Evolutionary conservation across 2,797 vertebrate genomes (phyloP).

Genomic region (Odontamblyopus lacepedii): DNA sequence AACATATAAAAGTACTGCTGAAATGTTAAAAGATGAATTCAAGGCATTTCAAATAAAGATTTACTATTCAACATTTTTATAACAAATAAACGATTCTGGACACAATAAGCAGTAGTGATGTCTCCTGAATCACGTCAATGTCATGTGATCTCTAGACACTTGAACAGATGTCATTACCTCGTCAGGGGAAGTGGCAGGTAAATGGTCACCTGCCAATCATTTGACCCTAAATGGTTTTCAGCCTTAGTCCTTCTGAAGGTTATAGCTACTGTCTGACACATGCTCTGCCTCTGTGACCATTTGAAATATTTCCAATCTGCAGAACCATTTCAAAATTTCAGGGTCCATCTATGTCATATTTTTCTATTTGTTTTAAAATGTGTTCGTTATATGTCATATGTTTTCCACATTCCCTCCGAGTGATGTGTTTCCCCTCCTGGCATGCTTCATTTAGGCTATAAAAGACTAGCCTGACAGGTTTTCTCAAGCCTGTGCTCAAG

Average conservation of each 20-base stretch:
- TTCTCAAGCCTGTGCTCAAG: not conserved
- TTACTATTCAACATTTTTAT: too few relatives aligned
- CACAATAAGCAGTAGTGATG: not conserved
- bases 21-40: too few relatives aligned
- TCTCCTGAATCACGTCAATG: not conserved
- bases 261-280: too few relatives aligned
- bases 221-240: not conserved
- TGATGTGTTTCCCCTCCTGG: not conserved
- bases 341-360: not conserved
- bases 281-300: not conserved
- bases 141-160: not conserved
- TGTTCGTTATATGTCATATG: not conserved
- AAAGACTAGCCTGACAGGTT: too few relatives aligned
- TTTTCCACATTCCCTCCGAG: not conserved
- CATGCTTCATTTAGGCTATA: too few relatives aligned
- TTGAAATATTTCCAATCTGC: not conserved
- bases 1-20: too few relatives aligned
- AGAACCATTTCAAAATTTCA: not conserved
- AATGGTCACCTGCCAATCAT: conserved; percentile 3
- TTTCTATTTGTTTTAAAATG: too few relatives aligned
- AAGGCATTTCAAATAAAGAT: too few relatives aligned
- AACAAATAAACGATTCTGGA: too few relatives aligned
- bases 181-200: not conserved
- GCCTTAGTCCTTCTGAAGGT: not conserved
- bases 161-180: not conserved